phyloP scores from a whole-genome alignment of 1,140 invertebrate genomes.

The Camponotus vicinus region DNA sequence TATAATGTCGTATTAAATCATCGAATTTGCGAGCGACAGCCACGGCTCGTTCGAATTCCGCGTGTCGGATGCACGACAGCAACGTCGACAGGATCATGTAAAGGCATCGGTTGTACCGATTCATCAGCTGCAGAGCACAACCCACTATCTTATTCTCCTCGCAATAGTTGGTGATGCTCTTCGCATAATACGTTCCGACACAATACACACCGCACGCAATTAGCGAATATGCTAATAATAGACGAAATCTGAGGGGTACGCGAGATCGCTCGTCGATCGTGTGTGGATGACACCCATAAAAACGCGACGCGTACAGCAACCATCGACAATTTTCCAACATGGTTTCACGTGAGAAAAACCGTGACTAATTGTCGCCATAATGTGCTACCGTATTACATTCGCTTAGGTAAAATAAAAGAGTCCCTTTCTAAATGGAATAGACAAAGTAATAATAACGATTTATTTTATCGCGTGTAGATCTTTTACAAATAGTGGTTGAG shows the following conservation, averaged over 20 bases:
- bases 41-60: background rate
- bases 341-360: background rate
- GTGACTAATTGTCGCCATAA: background rate
- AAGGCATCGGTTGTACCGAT: background rate
- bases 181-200: background rate
- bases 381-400: no score
- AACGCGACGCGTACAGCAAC: slow-evolving; percentile 33
- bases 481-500: background rate
- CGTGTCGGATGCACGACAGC: background rate
- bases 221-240: background rate
- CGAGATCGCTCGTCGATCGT: slow-evolving; percentile 4
- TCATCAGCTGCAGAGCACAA: background rate
- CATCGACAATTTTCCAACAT: slow-evolving; percentile 32
- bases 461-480: background rate
- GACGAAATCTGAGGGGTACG: background rate
- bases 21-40: slow-evolving; percentile 10
- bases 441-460: background rate
- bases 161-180: background rate
- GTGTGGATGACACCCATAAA: slow-evolving; percentile 25
- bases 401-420: background rate
- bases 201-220: background rate
- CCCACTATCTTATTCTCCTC: background rate
- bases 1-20: background rate
- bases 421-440: background rate
- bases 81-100: background rate